Evolutionary conservation across 2,888 invertebrate genomes (phyloP), one percentile per base, ranked within the genome.

Genomic region (Chromoteleia sp.): DNA sequence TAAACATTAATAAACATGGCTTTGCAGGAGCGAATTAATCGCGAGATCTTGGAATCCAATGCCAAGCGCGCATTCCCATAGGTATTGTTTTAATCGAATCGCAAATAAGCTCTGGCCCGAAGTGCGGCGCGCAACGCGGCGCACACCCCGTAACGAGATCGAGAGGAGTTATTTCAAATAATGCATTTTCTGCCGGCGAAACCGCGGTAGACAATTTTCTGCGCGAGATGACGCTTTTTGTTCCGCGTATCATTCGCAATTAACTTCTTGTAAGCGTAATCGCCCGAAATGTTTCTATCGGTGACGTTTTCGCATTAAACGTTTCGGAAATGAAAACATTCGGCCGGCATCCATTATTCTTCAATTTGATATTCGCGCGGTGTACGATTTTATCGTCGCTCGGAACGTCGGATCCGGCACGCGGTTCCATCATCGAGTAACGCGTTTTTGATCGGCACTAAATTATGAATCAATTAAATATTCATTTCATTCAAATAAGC

Each of bases 51-150:
- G 71, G 54, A 75, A 81, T 70, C 65, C 71, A 70, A 74, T 63
- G 74, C 56, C 68, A 43, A 80, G 75, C 65, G 75, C 14, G 58
- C 50, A 36, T 56, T 81, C 81, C 75, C 81, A 59, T 65, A 58
- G 81, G 81, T 81, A 81, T 76, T 71, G 81, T 76, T 81, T 75
- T 76, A 81, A 81, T 81, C 81, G 81, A 81, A 75, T 76, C 75
- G 56, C 75, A 75, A 71, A 67, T 74, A 73, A 74, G 80, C 61
- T 73, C 50, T 56, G 4, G 70, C 61, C n/a, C 21, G 48, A 10
- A 39, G 41, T 17, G 29, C 45, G 15, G 30, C 10, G 48, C 48
- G 7, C 39, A n/a, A n/a, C n/a, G 25, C 36, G 2, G 17, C 14
- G 58, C 17, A 54, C 41, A 12, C 36, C 29, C 52, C 68, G 33